Evolutionary conservation across 2,888 invertebrate species (phyloP).

Genomic region (Endotricha flammealis): DNA sequence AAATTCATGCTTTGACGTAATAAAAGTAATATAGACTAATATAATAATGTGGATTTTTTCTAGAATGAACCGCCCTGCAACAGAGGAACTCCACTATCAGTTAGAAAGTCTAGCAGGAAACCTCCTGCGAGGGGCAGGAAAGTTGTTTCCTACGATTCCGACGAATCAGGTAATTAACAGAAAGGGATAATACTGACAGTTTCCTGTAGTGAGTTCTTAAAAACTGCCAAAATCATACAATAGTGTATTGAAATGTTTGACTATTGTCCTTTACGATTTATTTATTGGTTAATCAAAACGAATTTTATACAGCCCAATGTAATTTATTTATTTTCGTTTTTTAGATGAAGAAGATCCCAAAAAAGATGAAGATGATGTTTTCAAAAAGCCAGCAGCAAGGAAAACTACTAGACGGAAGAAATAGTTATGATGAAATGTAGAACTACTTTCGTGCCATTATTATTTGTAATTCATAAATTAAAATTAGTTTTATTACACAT

Average conservation of each 20-base stretch:
- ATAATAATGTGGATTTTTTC: too few relatives aligned
- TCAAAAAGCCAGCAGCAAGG: slow-evolving; percentile 63
- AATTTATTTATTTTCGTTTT: slow-evolving; percentile 23
- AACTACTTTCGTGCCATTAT: neutral
- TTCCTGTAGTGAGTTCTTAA: too few relatives aligned
- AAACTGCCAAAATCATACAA: too few relatives aligned
- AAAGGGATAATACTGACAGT: too few relatives aligned
- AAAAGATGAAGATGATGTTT: slow-evolving; percentile 55
- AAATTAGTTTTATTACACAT: too few relatives aligned
- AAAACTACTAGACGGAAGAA: slow-evolving; percentile 47
- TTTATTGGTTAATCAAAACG: too few relatives aligned
- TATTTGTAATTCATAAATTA: too few relatives aligned
- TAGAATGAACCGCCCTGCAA: slow-evolving; percentile 60
- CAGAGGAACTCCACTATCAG: slow-evolving; percentile 45
- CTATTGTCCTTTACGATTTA: too few relatives aligned
- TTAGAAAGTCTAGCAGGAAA: slow-evolving; percentile 57
- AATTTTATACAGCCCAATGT: too few relatives aligned
- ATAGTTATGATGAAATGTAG: neutral
- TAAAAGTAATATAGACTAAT: too few relatives aligned
- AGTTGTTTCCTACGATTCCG: slow-evolving; percentile 38
- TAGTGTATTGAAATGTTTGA: too few relatives aligned
- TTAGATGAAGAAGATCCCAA: slow-evolving; percentile 61
- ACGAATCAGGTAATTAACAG: slow-evolving; percentile 72
- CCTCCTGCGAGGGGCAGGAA: slow-evolving; percentile 37
- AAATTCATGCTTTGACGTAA: too few relatives aligned